Base-by-base conservation (phyloP, 2,797 vertebrate genomes). In the Smutsia temminckii region DNA sequence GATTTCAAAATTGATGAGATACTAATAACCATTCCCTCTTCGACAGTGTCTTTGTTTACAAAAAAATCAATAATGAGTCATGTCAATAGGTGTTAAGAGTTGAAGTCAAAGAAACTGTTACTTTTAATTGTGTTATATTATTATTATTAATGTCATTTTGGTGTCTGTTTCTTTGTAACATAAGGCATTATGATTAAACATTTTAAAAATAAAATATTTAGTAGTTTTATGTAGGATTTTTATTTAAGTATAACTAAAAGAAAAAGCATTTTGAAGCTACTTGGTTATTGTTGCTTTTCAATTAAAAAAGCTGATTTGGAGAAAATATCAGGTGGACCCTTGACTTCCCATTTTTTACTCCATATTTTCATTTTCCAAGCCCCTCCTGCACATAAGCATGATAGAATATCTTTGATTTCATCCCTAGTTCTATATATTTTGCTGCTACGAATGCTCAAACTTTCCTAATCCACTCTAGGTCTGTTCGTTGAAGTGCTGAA, bases 131-230 rank as follows among this genome's bases (percentile, higher is more conserved):
- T 79, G 8, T 75, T 71, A 84, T 46, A 55, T 59, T 51, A n/a
- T 71, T 84, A 71, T 55, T 5, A 75, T 71, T 74, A 72, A 75
- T 34, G 16, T 17, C 3, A 51, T 83, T 88, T 96, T 94, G 42
- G 40, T 63, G 25, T 4, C 23, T 55, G 40, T 88, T 88, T 57
- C 5, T 83, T 69, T 90, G 40, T 78, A 89, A 90, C 18, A 61
- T 37, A 86, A 53, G 63, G 71, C 29, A 69, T 92, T 18, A 68
- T 32, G 23, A 85, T 40, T 69, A 53, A 42, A 37, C 5, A 78
- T 81, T 96, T 91, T 80, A n/a, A 83, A 86, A 89, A 32, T 7
- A 79, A 92, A 83, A 61, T 77, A 95, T 89, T 72, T 92, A 78
- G 0, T 40, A 91, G 21, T 94, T 94, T 61, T 80, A 32, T 80